phyloP scores from a whole-genome alignment of 2,113 vertebrate genomes.

The Rhinoptilus africanus region DNA sequence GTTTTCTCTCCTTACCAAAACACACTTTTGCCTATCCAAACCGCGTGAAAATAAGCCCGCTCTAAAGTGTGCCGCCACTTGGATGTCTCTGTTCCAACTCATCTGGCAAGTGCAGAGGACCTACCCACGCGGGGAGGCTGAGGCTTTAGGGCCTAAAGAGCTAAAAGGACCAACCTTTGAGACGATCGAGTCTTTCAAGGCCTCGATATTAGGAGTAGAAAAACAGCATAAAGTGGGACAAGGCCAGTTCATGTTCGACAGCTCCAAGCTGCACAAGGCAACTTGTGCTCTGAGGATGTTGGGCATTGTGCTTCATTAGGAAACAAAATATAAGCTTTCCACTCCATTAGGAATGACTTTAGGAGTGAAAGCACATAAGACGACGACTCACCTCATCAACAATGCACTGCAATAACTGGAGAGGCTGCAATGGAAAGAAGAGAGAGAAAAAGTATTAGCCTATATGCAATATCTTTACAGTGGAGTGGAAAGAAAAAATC shows the following conservation, averaged over 20 bases:
- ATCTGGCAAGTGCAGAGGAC: conserved; percentile 3
- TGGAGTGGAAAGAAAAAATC: conserved; percentile 93
- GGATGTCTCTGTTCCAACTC: neutral
- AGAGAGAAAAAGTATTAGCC: conserved; percentile 88
- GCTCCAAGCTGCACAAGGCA: conserved; percentile 71
- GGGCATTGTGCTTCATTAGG: conserved; percentile 99
- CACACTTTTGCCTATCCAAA: neutral
- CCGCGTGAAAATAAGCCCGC: rapidly evolving
- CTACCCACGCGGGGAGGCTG: neutral
- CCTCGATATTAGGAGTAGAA: neutral
- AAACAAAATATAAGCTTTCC: conserved; percentile 99
- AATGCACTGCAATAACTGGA: conserved; percentile 99
- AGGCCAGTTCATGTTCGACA: conserved; percentile 62
- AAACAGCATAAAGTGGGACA: conserved; percentile 34
- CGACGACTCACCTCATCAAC: conserved; percentile 99
- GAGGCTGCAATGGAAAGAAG: conserved; percentile 86
- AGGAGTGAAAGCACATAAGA: conserved; percentile 99
- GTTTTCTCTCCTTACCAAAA: neutral
- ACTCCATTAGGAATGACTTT: conserved; percentile 99
- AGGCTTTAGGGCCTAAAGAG: neutral
- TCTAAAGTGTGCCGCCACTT: neutral
- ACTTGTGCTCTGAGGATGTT: conserved; percentile 85
- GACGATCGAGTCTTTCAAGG: neutral
- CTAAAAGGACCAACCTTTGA: neutral
- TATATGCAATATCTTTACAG: conserved; percentile 95